Evolutionary conservation across 2,113 vertebrate genomes (phyloP).

Genomic region (Lophotis ruficrista): DNA sequence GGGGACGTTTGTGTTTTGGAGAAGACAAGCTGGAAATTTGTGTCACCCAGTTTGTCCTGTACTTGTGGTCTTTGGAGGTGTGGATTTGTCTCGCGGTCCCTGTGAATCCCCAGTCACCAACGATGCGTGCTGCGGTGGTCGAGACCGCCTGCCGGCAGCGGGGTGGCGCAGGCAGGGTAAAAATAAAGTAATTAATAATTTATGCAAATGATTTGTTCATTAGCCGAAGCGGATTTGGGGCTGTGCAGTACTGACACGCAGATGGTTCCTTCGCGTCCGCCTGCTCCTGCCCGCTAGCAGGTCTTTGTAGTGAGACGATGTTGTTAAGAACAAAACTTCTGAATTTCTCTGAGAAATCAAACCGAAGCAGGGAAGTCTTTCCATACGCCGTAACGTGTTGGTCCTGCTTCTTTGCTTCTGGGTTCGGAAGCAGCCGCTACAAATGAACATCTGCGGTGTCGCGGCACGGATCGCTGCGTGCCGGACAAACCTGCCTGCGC

Average conservation of each 20-base stretch:
- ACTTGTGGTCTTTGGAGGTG: neutral
- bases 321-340: neutral
- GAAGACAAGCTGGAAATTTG: neutral
- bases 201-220: neutral
- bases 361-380: neutral
- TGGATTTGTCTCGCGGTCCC: neutral
- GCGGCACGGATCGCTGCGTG: neutral
- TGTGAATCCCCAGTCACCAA: neutral
- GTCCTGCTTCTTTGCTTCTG: neutral
- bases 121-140: rapidly evolving
- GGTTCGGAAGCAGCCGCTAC: neutral
- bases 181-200: neutral
- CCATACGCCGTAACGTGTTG: rapidly evolving
- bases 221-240: too few species aligned
- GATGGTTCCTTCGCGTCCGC: rapidly evolving
- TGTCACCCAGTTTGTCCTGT: neutral
- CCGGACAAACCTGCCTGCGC: neutral
- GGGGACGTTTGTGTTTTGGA: neutral
- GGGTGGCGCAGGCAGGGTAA: neutral
- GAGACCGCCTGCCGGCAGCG: rapidly evolving
- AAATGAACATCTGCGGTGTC: neutral
- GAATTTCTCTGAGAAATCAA: neutral
- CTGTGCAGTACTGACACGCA: too few species aligned
- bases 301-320: neutral
- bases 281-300: too few species aligned